phyloP scores from a whole-genome alignment of 1,140 invertebrate genomes.

The Chelonus insularis region DNA sequence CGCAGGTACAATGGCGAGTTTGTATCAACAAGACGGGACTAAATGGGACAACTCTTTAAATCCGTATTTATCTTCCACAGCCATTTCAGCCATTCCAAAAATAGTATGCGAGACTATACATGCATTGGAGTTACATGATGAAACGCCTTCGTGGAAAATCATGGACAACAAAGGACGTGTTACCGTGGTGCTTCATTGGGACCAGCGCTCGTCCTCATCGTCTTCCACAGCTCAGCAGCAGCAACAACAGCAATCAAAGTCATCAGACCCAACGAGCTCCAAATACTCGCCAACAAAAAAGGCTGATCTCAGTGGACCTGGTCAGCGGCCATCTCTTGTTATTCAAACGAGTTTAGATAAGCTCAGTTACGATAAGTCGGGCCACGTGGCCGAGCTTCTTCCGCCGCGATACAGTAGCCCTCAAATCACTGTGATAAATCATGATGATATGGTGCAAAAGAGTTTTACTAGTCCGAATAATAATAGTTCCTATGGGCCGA shows the following conservation, averaged over 20 bases:
- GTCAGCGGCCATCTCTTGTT: slow-evolving; percentile 68
- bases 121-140: slow-evolving; percentile 90
- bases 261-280: slow-evolving; percentile 40
- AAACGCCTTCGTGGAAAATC: slow-evolving; percentile 94
- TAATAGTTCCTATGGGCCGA: slow-evolving; percentile 58
- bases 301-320: slow-evolving; percentile 56
- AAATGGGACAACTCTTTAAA: slow-evolving; percentile 6
- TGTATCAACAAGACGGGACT: background rate
- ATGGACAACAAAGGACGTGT: slow-evolving; percentile 94
- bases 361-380: slow-evolving; percentile 55
- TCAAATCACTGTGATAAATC: slow-evolving; percentile 89
- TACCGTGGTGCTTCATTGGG: slow-evolving; percentile 91
- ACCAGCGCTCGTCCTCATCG: slow-evolving; percentile 70
- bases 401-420: slow-evolving; percentile 68
- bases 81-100: slow-evolving; percentile 91
- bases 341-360: slow-evolving; percentile 79
- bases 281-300: slow-evolving; percentile 70
- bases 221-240: slow-evolving; percentile 46
- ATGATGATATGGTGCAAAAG: slow-evolving; percentile 69
- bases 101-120: slow-evolving; percentile 96
- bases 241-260: slow-evolving; percentile 13
- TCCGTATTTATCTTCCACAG: slow-evolving; percentile 59
- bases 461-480: slow-evolving; percentile 51
- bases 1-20: slow-evolving; percentile 68
- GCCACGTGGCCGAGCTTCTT: slow-evolving; percentile 55